Percentiles rank a stretch among this genome's conserved stretches.
Conservation (phyloP, 1,140 invertebrate genomes). For the Trissolcus basalis region DNA sequence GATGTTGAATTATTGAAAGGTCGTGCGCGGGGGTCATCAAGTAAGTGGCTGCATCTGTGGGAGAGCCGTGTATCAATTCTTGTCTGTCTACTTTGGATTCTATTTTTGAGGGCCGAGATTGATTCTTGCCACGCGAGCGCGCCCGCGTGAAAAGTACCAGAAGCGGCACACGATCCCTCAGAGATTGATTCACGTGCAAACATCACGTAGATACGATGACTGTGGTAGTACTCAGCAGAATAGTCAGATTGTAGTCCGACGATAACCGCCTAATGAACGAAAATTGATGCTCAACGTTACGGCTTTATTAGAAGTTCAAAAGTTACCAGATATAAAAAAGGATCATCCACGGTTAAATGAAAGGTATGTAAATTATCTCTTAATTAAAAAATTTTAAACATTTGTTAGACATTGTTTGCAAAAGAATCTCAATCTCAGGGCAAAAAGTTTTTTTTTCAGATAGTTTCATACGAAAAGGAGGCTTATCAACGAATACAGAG, state of each 20-base stretch:
- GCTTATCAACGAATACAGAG: constrained; percentile 23
- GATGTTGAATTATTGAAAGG: constrained; percentile 58
- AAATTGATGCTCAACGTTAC: constrained; percentile 40
- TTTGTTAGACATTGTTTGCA: too few relatives aligned
- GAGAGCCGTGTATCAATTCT: constrained; percentile 48
- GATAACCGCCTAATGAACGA: constrained; percentile 40
- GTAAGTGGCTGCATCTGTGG: constrained; percentile 55
- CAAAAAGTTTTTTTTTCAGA: too few relatives aligned
- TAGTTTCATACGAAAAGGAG: background rate
- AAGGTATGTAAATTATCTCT: too few relatives aligned
- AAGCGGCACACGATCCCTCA: constrained; percentile 30
- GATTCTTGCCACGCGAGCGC: constrained; percentile 55
- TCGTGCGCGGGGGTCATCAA: constrained; percentile 41
- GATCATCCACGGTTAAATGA: too few relatives aligned
- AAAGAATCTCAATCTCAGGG: too few relatives aligned
- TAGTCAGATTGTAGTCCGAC: constrained; percentile 8
- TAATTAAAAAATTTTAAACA: too few relatives aligned
- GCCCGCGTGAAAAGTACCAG: constrained; percentile 55
- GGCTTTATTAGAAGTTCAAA: too few relatives aligned
- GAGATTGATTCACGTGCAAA: constrained; percentile 50
- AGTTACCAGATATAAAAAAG: too few relatives aligned
- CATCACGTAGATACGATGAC: constrained; percentile 37
- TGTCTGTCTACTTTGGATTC: constrained; percentile 55
- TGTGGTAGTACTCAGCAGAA: constrained; percentile 13
- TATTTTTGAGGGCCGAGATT: constrained; percentile 47